These are phyloP conservation scores for Halichondria panicea DNA, from an alignment of 37 sponge, comb jelly and placozoan genomes.

Conservation along the genomic window DNA sequence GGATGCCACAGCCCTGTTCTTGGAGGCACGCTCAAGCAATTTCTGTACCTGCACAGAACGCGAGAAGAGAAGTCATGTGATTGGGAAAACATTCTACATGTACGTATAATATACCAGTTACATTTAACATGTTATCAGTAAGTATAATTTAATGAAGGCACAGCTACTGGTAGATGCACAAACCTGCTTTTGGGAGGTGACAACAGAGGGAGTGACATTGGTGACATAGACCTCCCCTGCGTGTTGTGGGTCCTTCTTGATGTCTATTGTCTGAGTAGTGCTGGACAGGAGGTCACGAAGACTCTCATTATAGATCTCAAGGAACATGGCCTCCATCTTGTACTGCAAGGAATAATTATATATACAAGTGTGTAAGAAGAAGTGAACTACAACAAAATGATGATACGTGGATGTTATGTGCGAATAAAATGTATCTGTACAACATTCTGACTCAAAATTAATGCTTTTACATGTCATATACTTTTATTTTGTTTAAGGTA, in stretches of 20 bases:
- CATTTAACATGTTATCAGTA: neutral
- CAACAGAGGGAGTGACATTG: conserved; percentile 41
- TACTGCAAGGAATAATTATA: conserved; percentile 50
- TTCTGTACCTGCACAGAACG: conserved; percentile 20
- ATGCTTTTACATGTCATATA: neutral
- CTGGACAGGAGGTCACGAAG: conserved; percentile 81
- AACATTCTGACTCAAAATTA: conserved; percentile 11
- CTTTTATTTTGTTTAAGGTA: neutral
- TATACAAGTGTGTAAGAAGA: neutral
- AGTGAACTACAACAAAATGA: neutral
- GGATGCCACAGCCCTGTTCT: conserved; percentile 84
- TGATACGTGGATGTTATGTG: neutral
- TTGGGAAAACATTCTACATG: neutral
- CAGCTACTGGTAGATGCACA: neutral
- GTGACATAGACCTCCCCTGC: conserved; percentile 78
- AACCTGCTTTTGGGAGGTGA: conserved; percentile 37
- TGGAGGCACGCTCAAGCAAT: conserved; percentile 41
- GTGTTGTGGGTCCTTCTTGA: conserved; percentile 75
- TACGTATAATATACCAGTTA: neutral
- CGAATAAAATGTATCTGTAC: neutral
- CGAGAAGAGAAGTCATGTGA: neutral
- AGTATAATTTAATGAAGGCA: neutral
- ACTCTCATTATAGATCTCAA: conserved; percentile 96
- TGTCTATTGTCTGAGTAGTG: conserved; percentile 17
- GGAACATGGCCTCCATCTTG: conserved; percentile 73